A percentile compares a stretch with the other conserved stretches of the same genome.
phyloP scores from a whole-genome alignment of 1,140 invertebrate species.

The Bombus consobrinus region DNA sequence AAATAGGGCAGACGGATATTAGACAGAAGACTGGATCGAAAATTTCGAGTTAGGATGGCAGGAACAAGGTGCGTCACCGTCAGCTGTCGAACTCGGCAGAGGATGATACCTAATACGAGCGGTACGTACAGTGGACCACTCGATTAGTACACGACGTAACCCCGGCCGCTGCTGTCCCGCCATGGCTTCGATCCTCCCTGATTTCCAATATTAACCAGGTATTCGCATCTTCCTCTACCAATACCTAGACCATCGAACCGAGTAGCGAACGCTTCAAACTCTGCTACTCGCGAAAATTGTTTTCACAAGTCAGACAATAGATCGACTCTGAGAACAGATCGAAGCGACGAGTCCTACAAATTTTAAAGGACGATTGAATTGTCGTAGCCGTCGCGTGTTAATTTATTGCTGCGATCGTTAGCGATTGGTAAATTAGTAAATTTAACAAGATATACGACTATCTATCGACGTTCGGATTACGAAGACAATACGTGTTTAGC shows the following conservation, averaged over 20 bases:
- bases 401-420: not conserved
- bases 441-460: not conserved
- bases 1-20: not conserved
- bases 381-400: not conserved
- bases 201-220: conserved; percentile 20
- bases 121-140: conserved; percentile 2
- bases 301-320: not conserved
- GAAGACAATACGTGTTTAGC: not conserved
- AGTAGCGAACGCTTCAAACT: not conserved
- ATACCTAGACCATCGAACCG: too few relatives aligned
- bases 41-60: conserved; percentile 13
- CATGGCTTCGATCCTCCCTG: conserved; percentile 4
- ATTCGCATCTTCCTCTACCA: not conserved
- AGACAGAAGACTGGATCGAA: not conserved
- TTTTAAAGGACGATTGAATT: not conserved
- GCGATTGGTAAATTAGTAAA: not conserved
- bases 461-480: not conserved
- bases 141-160: conserved; percentile 43
- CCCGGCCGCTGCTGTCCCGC: not conserved
- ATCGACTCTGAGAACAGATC: not conserved
- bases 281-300: not conserved
- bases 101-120: conserved; percentile 20
- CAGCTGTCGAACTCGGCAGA: conserved; percentile 32
- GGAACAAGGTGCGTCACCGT: conserved; percentile 30
- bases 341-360: not conserved